Percentiles rank a stretch among this genome's conserved stretches.
Conservation (phyloP, 2,888 invertebrate genomes). For the Lumbricus terrestris region DNA sequence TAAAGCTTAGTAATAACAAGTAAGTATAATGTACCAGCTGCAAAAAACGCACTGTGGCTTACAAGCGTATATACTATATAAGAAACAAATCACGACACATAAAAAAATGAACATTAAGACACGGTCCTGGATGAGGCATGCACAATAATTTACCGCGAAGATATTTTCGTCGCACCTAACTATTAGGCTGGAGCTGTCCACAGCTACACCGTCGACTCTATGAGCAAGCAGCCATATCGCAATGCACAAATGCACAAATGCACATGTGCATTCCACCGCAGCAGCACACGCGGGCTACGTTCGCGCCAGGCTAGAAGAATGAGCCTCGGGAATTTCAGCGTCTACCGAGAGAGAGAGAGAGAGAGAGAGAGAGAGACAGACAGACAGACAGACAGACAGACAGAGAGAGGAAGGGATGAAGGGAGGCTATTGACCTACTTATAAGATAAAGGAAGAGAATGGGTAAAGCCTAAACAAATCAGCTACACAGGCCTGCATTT, state of each 20-base stretch:
- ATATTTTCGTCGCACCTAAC: not conserved
- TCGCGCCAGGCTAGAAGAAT: not conserved
- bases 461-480: not conserved
- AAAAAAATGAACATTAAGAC: too few relatives aligned
- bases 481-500: not conserved
- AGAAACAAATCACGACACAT: too few relatives aligned
- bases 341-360: too few relatives aligned
- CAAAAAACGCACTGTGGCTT: too few relatives aligned
- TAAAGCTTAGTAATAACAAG: too few relatives aligned
- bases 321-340: not conserved
- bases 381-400: too few relatives aligned
- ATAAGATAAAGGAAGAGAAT: not conserved
- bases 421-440: not conserved
- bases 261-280: not conserved
- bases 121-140: too few relatives aligned
- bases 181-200: not conserved
- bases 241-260: too few relatives aligned
- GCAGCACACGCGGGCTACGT: not conserved
- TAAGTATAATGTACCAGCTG: too few relatives aligned
- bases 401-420: too few relatives aligned
- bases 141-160: not conserved
- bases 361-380: too few relatives aligned
- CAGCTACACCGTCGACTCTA: not conserved
- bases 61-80: too few relatives aligned
- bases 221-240: not conserved